A percentile compares a stretch with the other conserved stretches of the same genome.
phyloP scores from a whole-genome alignment of 2,113 vertebrate species.

The Pseudorectes ferrugineus region DNA sequence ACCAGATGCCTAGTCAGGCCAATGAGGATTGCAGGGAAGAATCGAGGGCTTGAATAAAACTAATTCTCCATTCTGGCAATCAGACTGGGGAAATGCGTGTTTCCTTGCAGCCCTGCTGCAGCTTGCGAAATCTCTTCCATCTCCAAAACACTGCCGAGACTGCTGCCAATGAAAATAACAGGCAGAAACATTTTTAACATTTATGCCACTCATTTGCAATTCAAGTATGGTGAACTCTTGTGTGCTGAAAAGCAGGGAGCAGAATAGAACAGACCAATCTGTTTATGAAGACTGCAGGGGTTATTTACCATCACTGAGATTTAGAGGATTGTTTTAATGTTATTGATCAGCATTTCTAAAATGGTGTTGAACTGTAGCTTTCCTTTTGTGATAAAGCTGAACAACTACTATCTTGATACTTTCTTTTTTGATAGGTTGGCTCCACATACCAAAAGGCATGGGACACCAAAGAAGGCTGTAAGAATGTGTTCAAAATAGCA shows the following conservation, averaged over 20 bases:
- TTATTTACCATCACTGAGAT: not conserved
- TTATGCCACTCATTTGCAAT: not conserved
- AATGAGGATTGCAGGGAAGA: not conserved
- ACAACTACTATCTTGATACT: not conserved
- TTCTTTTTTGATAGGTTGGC: not conserved
- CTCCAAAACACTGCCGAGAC: not conserved
- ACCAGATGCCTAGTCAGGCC: not conserved
- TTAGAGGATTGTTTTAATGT: not conserved
- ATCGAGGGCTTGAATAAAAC: not conserved
- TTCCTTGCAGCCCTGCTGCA: not conserved
- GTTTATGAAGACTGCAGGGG: not conserved
- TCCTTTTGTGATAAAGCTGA: not conserved
- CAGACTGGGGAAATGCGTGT: not conserved
- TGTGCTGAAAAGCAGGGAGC: not conserved
- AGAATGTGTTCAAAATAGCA: not conserved
- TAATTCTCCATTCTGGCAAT: not conserved
- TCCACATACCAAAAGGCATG: not conserved
- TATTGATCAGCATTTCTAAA: not conserved
- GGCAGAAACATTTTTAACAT: not conserved
- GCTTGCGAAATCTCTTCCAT: not conserved
- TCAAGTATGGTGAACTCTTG: not conserved
- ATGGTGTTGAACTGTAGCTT: not conserved
- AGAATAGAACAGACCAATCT: not conserved
- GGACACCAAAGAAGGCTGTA: not conserved
- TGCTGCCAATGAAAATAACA: constrained; percentile 1